Base-by-base conservation (phyloP, 2,797 vertebrate genomes). In the Hydrolagus colliei region DNA sequence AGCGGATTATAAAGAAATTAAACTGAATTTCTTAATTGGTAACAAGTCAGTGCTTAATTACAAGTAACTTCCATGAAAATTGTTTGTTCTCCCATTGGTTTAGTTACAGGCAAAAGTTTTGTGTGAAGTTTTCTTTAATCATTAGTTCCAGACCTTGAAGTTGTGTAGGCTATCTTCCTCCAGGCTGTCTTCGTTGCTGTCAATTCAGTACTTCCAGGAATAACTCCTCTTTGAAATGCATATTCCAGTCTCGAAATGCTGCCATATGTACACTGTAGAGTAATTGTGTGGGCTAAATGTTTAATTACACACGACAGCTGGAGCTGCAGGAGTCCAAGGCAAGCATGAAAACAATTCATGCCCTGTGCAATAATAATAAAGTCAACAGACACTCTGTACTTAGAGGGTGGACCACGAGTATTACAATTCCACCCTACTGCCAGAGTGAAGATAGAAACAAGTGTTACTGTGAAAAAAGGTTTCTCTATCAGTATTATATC, bases 291-390 rank as follows among this genome's bases (percentile, higher is more conserved):
- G 96, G 96, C 95, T 96, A 97, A 98, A 97, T 97, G 96, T 97
- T 98, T 98, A 98, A 98, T 98, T 98, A 97, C 96, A 97, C 95
- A 95, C 96, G 96, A 96, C 97, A 97, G 97, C 95, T 95, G 91
- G 92, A 97, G 95, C 97, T 96, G 96, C 94, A 91, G 96, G 94
- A 94, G 94, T 94, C 93, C 93, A 90, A 90, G 90, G 90, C 89
- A 92, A 91, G 92, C 92, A 93, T 92, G 91, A 94, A 95, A 95
- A 95, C 92, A 93, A 91, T 92, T 89, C 92, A 89, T 92, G 91
- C 92, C 93, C 92, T 92, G 86, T 89, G 89, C 91, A 93, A 93
- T 92, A 93, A 92, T 93, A 93, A 92, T 90, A 84, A 82, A 82
- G 79, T 84, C 79, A 71, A 20, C 32, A 84, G 63, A 84, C 32